Percentiles rank a stretch among this genome's conserved stretches.
phyloP scores from a whole-genome alignment of 2,113 vertebrate species.

The Ceyx cyanopectus region DNA sequence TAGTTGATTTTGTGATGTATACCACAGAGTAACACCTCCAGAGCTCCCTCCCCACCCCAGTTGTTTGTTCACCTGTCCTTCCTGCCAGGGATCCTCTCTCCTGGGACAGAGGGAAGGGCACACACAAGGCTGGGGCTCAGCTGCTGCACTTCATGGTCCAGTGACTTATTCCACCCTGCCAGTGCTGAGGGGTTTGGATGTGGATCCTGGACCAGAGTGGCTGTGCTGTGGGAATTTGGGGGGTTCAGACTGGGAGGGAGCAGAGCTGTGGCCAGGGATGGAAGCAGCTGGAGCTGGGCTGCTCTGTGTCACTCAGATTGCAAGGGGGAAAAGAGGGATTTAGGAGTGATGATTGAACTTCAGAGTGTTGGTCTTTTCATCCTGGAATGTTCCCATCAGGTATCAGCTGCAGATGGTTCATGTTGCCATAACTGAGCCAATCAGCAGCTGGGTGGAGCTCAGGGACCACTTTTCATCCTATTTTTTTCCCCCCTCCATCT shows the following conservation, averaged over 20 bases:
- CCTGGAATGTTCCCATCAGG: no score
- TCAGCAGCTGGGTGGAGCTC: no score
- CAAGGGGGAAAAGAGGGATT: background rate
- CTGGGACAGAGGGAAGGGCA: background rate
- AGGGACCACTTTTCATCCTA: no score
- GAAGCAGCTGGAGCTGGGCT: background rate
- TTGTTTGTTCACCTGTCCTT: background rate
- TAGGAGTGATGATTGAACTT: background rate
- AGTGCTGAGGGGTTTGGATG: background rate
- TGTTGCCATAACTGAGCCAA: no score
- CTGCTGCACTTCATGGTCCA: background rate
- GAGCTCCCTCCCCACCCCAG: no score
- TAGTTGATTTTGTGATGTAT: background rate
- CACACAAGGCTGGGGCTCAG: background rate
- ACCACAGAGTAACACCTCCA: background rate
- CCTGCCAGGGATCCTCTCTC: background rate
- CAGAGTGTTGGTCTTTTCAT: no score
- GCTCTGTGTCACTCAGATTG: background rate
- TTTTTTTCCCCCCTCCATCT: no score
- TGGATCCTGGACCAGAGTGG: background rate
- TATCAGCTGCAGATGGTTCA: no score
- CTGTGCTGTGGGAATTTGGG: background rate
- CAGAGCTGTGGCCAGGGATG: background rate
- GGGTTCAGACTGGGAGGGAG: background rate
- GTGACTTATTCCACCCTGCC: background rate